Percentiles rank a stretch among this genome's conserved stretches.
Conservation (phyloP, 2,113 vertebrate species). For the Erinaceus europaeus region DNA sequence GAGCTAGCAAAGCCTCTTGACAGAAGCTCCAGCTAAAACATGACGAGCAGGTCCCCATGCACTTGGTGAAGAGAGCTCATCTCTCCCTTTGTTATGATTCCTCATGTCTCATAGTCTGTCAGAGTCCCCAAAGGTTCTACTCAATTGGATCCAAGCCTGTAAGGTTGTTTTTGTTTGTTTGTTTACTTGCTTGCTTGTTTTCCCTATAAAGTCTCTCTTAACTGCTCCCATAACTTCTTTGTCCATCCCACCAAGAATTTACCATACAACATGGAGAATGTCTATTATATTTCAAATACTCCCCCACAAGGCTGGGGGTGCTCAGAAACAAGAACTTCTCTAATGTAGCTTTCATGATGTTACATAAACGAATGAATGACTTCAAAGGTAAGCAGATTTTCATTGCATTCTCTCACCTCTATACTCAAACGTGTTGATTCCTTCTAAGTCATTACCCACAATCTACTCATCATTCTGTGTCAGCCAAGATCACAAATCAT, state of each 20-base stretch:
- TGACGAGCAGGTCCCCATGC: background rate
- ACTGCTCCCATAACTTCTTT: too few species aligned
- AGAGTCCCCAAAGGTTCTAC: background rate
- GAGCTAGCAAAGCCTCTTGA: background rate
- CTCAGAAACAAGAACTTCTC: background rate
- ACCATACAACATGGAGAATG: fast-evolving
- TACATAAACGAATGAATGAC: background rate
- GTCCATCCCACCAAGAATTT: background rate
- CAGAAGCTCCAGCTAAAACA: background rate
- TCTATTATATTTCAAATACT: background rate
- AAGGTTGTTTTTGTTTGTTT: too few species aligned
- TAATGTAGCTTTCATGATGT: background rate
- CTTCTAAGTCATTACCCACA: background rate
- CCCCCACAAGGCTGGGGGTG: fast-evolving
- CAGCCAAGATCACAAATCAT: background rate
- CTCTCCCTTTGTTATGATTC: background rate
- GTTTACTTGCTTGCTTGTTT: too few species aligned
- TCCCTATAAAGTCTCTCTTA: background rate
- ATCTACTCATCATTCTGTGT: background rate
- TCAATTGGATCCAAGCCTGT: background rate
- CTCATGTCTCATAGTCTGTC: fast-evolving
- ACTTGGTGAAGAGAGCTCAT: background rate
- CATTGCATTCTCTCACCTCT: background rate
- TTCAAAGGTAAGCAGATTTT: too few species aligned
- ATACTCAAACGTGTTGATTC: background rate